A percentile compares a stretch with the other conserved stretches of the same genome.
phyloP scores from a whole-genome alignment of 2,797 vertebrate species.

The Tragopan temminckii region DNA sequence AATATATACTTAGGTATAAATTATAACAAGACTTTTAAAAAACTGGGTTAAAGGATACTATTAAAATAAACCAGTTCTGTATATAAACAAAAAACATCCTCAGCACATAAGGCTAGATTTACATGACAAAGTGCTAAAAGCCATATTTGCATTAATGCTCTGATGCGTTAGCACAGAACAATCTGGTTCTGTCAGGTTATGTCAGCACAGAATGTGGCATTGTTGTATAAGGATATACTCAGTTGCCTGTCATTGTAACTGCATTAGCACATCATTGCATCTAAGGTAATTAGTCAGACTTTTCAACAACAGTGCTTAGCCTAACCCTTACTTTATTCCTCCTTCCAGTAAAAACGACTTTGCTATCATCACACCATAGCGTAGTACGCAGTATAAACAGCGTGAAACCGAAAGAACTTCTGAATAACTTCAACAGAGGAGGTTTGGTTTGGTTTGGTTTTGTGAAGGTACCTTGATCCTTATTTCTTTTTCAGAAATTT shows the following conservation, averaged over 20 bases:
- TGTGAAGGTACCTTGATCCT: slow-evolving; percentile 89
- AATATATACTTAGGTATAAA: background rate
- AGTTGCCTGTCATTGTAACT: background rate
- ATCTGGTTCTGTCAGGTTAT: background rate
- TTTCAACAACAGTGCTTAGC: background rate
- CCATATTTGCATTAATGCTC: background rate
- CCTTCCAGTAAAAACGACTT: background rate
- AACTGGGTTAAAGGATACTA: background rate
- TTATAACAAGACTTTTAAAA: background rate
- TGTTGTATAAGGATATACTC: background rate
- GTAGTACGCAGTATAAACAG: background rate
- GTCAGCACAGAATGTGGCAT: background rate
- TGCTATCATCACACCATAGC: background rate
- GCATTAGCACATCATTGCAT: background rate
- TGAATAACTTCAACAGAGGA: background rate
- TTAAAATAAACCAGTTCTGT: background rate
- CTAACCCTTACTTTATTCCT: background rate
- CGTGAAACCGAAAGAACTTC: background rate
- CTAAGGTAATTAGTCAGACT: background rate
- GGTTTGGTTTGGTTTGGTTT: background rate
- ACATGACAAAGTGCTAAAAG: background rate
- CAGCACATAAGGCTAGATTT: background rate
- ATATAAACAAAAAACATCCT: background rate
- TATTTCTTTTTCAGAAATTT: slow-evolving; percentile 92
- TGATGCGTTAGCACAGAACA: background rate